Conservation (phyloP, 2,113 vertebrate genomes). For the Alethe castanea region DNA sequence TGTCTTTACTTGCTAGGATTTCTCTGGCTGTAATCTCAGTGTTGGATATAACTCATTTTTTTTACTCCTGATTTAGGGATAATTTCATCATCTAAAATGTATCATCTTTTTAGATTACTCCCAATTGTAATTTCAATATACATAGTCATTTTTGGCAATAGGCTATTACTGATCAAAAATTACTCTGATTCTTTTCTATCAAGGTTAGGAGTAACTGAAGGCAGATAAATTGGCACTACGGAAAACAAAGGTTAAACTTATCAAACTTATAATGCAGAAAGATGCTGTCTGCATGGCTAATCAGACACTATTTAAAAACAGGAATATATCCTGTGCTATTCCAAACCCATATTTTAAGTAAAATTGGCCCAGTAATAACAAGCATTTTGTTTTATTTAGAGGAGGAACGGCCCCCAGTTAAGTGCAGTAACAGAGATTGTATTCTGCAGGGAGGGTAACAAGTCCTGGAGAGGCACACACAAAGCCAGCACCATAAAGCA, state of each 20-base stretch:
- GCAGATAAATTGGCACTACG: background rate
- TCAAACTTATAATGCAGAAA: background rate
- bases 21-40: background rate
- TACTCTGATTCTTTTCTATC: background rate
- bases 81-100: background rate
- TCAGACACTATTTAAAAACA: background rate
- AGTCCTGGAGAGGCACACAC: background rate
- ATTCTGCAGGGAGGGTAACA: background rate
- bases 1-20: background rate
- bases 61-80: background rate
- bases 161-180: background rate
- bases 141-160: background rate
- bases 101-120: background rate
- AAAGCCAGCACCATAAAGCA: background rate
- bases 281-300: background rate
- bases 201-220: background rate
- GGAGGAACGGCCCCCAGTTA: background rate
- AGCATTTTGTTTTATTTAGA: background rate
- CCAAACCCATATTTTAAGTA: background rate
- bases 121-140: background rate
- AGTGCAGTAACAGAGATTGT: background rate
- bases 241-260: background rate
- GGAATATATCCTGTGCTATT: background rate
- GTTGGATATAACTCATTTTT: background rate
- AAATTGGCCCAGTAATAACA: background rate